phyloP scores from a whole-genome alignment of 2,113 vertebrate genomes.

The Seriola aureovittata region DNA sequence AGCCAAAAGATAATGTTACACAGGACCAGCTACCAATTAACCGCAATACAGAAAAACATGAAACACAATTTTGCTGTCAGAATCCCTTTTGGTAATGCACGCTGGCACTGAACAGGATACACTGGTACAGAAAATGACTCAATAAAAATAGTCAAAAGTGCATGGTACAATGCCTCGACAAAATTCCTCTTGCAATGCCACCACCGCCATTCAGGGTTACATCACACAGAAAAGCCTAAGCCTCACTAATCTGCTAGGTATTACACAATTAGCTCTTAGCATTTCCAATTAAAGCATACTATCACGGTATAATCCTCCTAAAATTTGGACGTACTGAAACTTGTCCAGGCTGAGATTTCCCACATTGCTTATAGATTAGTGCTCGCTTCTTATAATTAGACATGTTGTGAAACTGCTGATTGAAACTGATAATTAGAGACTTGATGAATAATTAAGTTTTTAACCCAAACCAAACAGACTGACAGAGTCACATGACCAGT shows the following conservation, averaged over 20 bases:
- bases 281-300: constrained; percentile 42
- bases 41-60: background rate
- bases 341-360: constrained; percentile 51
- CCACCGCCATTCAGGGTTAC: constrained; percentile 18
- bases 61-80: background rate
- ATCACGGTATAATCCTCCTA: constrained; percentile 44
- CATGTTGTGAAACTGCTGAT: constrained; percentile 9
- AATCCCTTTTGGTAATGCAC: background rate
- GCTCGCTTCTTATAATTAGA: constrained; percentile 41
- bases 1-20: constrained; percentile 14
- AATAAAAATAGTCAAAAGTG: background rate
- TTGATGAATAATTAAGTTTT: constrained; percentile 38
- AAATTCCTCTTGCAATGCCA: background rate
- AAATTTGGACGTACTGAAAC: constrained; percentile 45
- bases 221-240: constrained; percentile 28
- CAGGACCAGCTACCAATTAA: background rate
- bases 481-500: background rate
- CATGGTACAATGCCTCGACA: background rate
- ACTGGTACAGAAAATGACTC: background rate
- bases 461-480: background rate
- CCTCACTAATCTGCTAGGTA: constrained; percentile 29
- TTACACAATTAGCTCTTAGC: constrained; percentile 57
- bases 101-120: background rate
- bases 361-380: constrained; percentile 45
- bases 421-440: constrained; percentile 42